Evolutionary conservation across 2,888 invertebrate species (phyloP).

Genomic region (Eremobia ochroleuca): DNA sequence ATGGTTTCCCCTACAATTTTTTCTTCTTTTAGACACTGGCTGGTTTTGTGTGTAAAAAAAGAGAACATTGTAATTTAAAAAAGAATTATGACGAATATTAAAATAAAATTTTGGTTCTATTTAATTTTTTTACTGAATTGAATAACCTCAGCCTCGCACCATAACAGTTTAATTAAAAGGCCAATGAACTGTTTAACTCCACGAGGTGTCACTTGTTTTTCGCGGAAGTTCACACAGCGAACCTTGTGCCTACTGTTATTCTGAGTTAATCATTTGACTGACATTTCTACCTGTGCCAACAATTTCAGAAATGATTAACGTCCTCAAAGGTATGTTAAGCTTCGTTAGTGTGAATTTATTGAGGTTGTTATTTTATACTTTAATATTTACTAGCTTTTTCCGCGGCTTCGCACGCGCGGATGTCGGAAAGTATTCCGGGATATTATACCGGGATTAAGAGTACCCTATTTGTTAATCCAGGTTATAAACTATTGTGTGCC

Average conservation of each 20-base stretch:
- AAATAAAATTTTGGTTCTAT: not conserved
- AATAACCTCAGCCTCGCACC: not conserved
- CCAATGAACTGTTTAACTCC: conserved; percentile 37
- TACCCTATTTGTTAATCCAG: not conserved
- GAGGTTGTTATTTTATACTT: conserved; percentile 1
- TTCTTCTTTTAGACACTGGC: conserved; percentile 5
- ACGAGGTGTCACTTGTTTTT: conserved; percentile 37
- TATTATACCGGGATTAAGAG: not conserved
- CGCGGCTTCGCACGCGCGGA: not conserved
- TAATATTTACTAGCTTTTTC: not conserved
- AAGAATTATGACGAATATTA: not conserved
- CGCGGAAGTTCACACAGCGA: conserved; percentile 47
- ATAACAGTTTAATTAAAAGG: conserved; percentile 20
- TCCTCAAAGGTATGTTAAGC: conserved; percentile 14
- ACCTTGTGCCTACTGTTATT: conserved; percentile 38
- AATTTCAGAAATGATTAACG: conserved; percentile 44
- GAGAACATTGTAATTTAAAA: not conserved
- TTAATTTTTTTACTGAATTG: not conserved
- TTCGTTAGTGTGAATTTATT: conserved; percentile 17
- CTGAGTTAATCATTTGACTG: conserved; percentile 43
- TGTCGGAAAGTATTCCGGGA: not conserved
- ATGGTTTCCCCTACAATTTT: too few species aligned
- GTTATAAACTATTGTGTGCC: not conserved
- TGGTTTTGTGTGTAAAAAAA: not conserved
- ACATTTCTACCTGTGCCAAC: conserved; percentile 40